Evolutionary conservation across 2,888 invertebrate genomes (phyloP).

Genomic region (Agrilus cyanescens): DNA sequence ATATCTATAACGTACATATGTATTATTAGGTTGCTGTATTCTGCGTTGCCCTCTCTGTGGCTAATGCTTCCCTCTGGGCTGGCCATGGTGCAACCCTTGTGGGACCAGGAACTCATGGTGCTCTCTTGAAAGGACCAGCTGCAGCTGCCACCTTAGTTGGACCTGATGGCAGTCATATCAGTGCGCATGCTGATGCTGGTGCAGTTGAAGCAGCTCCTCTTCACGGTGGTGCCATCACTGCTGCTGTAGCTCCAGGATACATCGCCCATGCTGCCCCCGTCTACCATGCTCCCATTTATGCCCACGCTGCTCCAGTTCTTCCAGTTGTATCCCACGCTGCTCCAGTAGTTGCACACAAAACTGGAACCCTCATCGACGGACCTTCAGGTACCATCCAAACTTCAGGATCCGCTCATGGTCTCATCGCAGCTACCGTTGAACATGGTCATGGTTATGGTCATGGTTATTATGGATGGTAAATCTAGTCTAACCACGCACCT

Average conservation of each 20-base stretch:
- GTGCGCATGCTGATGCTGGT: conserved; percentile 30
- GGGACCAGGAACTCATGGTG: conserved; percentile 15
- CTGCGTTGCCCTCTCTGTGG: conserved; percentile 8
- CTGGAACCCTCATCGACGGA: conserved; percentile 9
- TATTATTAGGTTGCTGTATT: conserved; percentile 1
- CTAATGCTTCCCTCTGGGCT: conserved; percentile 5
- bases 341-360: conserved; percentile 2
- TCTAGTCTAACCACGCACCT: no score
- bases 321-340: no score
- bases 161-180: conserved; percentile 32
- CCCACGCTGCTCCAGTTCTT: conserved; percentile 6
- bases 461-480: no score
- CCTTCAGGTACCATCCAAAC: conserved; percentile 8
- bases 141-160: conserved; percentile 14
- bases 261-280: conserved; percentile 12
- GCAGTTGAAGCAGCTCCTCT: conserved; percentile 17
- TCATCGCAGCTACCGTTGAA: conserved; percentile 1
- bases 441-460: no score
- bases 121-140: conserved; percentile 16
- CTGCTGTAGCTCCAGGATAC: conserved; percentile 17
- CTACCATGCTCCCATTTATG: conserved; percentile 7
- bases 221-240: conserved; percentile 17
- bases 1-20: no score
- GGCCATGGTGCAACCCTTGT: conserved; percentile 13
- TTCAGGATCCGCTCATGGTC: conserved; percentile 5